A percentile compares a stretch with the other conserved stretches of the same genome.
Evolutionary conservation across 2,797 vertebrate genomes (phyloP).

Genomic region (Malurus splendens): DNA sequence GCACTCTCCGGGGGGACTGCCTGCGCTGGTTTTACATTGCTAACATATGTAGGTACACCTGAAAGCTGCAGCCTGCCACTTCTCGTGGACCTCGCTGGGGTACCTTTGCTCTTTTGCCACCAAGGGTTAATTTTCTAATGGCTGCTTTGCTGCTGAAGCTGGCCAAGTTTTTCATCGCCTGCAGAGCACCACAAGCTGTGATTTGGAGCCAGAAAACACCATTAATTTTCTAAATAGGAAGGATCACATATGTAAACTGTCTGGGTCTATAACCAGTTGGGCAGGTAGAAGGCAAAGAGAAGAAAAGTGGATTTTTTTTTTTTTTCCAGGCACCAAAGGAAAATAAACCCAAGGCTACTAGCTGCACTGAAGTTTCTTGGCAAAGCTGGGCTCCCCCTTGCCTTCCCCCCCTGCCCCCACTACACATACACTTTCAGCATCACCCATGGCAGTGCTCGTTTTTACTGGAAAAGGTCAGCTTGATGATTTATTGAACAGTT

Average conservation of each 20-base stretch:
- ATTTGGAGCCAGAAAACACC: constrained; percentile 84
- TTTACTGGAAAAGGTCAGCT: constrained; percentile 78
- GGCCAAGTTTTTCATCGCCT: constrained; percentile 86
- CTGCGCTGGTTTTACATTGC: constrained; percentile 73
- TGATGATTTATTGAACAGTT: constrained; percentile 80
- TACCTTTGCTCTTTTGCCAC: constrained; percentile 81
- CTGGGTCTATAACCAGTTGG: constrained; percentile 75
- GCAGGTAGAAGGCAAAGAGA: constrained; percentile 77
- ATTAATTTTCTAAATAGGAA: constrained; percentile 87
- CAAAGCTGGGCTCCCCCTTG: constrained; percentile 21
- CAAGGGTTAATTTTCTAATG: constrained; percentile 92
- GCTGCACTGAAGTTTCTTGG: constrained; percentile 44
- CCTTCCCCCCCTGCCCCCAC: not conserved
- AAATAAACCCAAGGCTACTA: constrained; percentile 38
- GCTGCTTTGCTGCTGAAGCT: constrained; percentile 82
- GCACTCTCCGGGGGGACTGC: constrained; percentile 73
- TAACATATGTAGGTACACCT: constrained; percentile 86
- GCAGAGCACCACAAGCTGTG: constrained; percentile 93
- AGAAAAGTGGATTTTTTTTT: constrained; percentile 44
- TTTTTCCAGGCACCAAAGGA: constrained; percentile 41
- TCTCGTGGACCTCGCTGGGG: constrained; percentile 66
- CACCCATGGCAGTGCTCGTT: not conserved
- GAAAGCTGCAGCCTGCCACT: constrained; percentile 76
- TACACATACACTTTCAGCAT: not conserved
- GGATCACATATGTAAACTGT: constrained; percentile 91